phyloP scores from a whole-genome alignment of 2,888 invertebrate genomes.

The Drosophila helvetica region DNA sequence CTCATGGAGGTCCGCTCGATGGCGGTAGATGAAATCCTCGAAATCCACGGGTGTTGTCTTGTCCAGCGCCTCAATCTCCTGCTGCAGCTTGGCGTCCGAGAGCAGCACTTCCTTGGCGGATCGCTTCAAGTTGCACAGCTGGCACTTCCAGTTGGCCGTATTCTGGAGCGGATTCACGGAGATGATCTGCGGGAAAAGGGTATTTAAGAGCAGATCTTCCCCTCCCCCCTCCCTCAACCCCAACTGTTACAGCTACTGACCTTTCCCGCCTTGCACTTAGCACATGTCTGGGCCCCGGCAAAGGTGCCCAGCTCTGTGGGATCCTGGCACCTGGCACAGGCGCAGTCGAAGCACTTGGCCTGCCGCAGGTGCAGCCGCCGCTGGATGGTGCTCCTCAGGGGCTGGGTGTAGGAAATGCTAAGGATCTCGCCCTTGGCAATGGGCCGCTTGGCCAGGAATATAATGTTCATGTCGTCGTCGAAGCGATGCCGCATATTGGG shows the following conservation, averaged over 20 bases:
- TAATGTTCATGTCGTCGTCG: constrained; percentile 86
- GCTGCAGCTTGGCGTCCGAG: constrained; percentile 87
- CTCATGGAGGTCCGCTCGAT: constrained; percentile 87
- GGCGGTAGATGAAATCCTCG: constrained; percentile 87
- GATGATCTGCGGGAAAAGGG: constrained; percentile 83
- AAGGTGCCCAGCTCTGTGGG: constrained; percentile 88
- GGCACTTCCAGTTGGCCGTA: constrained; percentile 87
- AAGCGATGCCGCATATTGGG: constrained; percentile 90
- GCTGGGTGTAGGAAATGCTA: constrained; percentile 89
- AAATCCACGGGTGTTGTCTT: constrained; percentile 85
- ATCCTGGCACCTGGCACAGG: constrained; percentile 88
- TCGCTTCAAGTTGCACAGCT: constrained; percentile 86
- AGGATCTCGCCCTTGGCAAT: constrained; percentile 88
- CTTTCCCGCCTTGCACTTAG: constrained; percentile 86
- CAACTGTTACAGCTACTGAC: constrained; percentile 58
- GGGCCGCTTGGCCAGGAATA: constrained; percentile 86
- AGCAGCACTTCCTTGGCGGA: constrained; percentile 86
- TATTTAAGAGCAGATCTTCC: not conserved
- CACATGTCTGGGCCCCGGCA: constrained; percentile 87
- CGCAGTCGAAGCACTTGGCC: constrained; percentile 89
- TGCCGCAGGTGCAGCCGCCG: constrained; percentile 86
- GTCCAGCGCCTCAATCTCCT: constrained; percentile 86
- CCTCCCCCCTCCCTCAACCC: no score
- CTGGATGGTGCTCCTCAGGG: constrained; percentile 88
- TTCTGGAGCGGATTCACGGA: constrained; percentile 87